These are phyloP conservation scores for Myotis lucifugus DNA, from an alignment of 2,113 vertebrate species.

Conservation along the genomic window DNA sequence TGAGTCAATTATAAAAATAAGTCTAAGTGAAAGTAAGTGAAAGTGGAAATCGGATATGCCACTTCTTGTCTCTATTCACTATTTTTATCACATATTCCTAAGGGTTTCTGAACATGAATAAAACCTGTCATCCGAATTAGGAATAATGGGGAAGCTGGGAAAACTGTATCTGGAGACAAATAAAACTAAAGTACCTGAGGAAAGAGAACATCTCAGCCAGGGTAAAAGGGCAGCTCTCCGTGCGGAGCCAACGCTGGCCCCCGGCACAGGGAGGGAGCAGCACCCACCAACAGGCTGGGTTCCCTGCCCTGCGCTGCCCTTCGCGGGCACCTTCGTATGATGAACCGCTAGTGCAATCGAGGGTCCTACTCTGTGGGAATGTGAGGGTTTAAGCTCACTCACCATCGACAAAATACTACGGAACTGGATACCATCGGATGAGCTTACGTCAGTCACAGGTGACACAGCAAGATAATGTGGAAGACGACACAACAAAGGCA, in stretches of 20 bases:
- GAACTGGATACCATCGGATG: not conserved
- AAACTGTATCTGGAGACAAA: not conserved
- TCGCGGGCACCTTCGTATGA: too few relatives aligned
- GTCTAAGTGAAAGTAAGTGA: not conserved
- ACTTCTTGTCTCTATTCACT: not conserved
- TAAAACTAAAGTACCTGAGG: not conserved
- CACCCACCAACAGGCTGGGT: not conserved
- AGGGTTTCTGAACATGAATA: not conserved
- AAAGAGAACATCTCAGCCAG: not conserved
- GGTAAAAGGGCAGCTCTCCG: not conserved
- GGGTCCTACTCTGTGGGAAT: not conserved
- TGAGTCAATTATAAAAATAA: not conserved
- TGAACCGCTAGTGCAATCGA: not conserved
- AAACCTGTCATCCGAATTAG: slow-evolving; percentile 3
- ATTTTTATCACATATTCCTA: not conserved
- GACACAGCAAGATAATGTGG: not conserved
- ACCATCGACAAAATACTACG: not conserved
- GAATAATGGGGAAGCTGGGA: not conserved
- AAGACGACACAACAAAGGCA: not conserved
- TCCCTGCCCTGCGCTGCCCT: not conserved
- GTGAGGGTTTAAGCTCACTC: not conserved
- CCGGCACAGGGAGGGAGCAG: not conserved
- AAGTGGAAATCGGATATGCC: not conserved
- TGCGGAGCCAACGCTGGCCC: not conserved
- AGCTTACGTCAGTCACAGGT: not conserved